These are phyloP conservation scores for Leptodactylus fuscus DNA, from an alignment of 2,113 vertebrate species.

Conservation along the genomic window DNA sequence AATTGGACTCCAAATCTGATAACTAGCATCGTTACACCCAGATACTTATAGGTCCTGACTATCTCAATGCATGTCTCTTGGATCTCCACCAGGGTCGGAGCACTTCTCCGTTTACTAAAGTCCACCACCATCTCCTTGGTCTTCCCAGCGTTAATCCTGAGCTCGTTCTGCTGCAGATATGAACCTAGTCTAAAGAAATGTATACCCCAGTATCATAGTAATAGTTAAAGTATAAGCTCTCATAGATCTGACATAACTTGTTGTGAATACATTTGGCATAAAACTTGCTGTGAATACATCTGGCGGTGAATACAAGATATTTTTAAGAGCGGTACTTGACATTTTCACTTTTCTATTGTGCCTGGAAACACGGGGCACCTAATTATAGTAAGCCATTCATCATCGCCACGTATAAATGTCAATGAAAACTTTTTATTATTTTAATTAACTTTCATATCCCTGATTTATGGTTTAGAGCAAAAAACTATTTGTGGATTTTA, in stretches of 20 bases:
- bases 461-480: conserved; percentile 6
- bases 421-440: conserved; percentile 35
- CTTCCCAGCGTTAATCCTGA: too few relatives aligned
- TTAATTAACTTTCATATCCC: conserved; percentile 25
- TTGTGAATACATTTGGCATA: background rate
- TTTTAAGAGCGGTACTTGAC: background rate
- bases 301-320: background rate
- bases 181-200: background rate
- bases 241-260: background rate
- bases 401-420: background rate
- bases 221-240: background rate
- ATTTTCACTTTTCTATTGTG: background rate
- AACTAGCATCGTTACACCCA: too few relatives aligned
- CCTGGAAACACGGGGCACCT: background rate
- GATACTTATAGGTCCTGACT: too few relatives aligned
- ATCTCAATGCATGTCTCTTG: too few relatives aligned
- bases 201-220: too few relatives aligned
- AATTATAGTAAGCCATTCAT: conserved; percentile 23
- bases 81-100: too few relatives aligned
- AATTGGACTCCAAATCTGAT: too few relatives aligned
- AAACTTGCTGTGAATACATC: background rate
- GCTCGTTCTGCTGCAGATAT: too few relatives aligned
- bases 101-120: too few relatives aligned
- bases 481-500: conserved; percentile 24
- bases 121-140: too few relatives aligned